These are phyloP conservation scores for Epinephelus awoara DNA, from an alignment of 2,797 vertebrate genomes.

Conservation along the genomic window DNA sequence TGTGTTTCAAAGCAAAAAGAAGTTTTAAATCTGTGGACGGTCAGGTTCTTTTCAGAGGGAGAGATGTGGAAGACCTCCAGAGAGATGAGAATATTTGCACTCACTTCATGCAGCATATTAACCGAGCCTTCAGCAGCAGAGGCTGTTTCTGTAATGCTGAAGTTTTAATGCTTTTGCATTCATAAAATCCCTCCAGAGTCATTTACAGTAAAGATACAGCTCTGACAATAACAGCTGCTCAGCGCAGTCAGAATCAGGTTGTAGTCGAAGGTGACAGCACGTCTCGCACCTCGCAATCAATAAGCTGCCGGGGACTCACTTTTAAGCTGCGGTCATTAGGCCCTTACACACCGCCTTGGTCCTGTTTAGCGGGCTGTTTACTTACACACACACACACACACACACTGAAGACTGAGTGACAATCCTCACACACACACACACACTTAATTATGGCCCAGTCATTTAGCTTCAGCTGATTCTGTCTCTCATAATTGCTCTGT, in stretches of 20 bases:
- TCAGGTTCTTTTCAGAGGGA: background rate
- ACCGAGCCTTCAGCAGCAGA: background rate
- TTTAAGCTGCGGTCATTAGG: slow-evolving; percentile 6
- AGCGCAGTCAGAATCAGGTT: background rate
- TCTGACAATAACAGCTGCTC: slow-evolving; percentile 24
- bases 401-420: too few species aligned
- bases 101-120: background rate
- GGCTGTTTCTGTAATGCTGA: slow-evolving; percentile 1
- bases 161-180: slow-evolving; percentile 13
- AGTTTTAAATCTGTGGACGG: background rate
- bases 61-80: background rate
- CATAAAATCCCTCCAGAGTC: slow-evolving; percentile 13
- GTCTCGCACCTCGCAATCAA: slow-evolving; percentile 27
- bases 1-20: background rate
- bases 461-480: slow-evolving; percentile 15
- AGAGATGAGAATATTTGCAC: background rate
- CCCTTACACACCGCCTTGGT: background rate
- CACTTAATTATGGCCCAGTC: slow-evolving; percentile 6
- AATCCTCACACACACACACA: background rate
- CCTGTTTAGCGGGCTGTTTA: background rate
- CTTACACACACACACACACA: background rate
- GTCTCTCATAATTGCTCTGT: slow-evolving; percentile 32
- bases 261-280: background rate
- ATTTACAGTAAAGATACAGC: slow-evolving; percentile 10
- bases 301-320: slow-evolving; percentile 20